Evolutionary conservation across 2,888 invertebrate species (phyloP), one percentile per base, ranked within the genome.

Genomic region (Idaea dimidiata): DNA sequence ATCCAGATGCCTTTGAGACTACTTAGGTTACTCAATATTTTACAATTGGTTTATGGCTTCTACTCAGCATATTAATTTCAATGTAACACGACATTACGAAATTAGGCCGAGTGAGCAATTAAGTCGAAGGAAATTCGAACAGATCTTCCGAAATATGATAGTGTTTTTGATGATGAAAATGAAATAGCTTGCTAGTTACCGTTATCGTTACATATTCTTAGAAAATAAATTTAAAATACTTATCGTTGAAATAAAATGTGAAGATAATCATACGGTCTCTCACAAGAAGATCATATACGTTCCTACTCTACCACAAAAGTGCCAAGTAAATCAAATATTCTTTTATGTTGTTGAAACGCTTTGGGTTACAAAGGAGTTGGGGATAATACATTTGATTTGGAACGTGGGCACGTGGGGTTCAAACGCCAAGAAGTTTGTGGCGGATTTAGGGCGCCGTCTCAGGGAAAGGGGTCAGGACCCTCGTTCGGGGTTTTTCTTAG

Each of bases 1-100:
- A 78, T 80, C 77, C 77, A 81, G 79, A 79, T 81, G 79, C 76
- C 77, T 82, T 82, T 77, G 77, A 84, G 84, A 82, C 84, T 83
- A 80, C 74, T 78, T 77, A 67, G 59, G 76, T 89, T 88, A 75
- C 81, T 71, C 76, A 86, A 89, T 83, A 73, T 77, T 76, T 77
- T 79, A 74, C 78, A 73, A 77, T 80, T 77, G 75, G 75, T 79
- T 79, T 73, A 75, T 75, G 70, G 77, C 72, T 79, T 75, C 74
- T 74, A 76, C 73, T 71, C 73, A 66, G 79, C 77, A 80, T 81
- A 74, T 73, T 72, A 76, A 82, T 82, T 75, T 74, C 68, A 73
- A 72, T 71, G 69, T 68, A 67, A 65, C 54, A 66, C 66, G 70
- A 72, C 62, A 68, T 80, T 79, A 70, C 71, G 77, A 71, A 80